Conservation (phyloP, 2,797 vertebrate genomes). For the Remorina albescens region DNA sequence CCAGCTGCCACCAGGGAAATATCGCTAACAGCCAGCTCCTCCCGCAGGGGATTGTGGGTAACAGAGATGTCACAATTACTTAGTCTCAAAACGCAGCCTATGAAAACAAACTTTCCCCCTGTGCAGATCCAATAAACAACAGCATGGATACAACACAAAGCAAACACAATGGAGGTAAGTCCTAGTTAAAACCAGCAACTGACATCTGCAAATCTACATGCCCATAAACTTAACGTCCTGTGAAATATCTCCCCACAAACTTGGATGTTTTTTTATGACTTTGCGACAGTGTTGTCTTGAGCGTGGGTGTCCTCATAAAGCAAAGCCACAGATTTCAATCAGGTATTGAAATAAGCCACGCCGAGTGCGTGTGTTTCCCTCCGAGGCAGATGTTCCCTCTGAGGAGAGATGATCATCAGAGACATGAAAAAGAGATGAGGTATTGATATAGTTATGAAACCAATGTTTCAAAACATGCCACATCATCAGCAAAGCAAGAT, state of each 20-base stretch:
- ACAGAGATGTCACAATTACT: slow-evolving; percentile 76
- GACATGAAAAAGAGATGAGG: slow-evolving; percentile 84
- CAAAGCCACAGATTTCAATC: slow-evolving; percentile 51
- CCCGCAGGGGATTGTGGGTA: slow-evolving; percentile 74
- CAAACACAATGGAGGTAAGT: slow-evolving; percentile 5
- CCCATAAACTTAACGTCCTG: slow-evolving; percentile 45
- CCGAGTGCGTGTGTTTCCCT: slow-evolving; percentile 69
- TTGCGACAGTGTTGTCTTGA: slow-evolving; percentile 37
- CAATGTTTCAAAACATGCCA: slow-evolving; percentile 82
- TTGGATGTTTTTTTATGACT: slow-evolving; percentile 4
- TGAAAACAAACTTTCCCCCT: slow-evolving; percentile 64
- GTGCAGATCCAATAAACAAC: slow-evolving; percentile 29
- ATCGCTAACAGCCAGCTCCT: slow-evolving; percentile 66
- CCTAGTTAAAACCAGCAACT: slow-evolving; percentile 2
- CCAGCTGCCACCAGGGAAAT: slow-evolving; percentile 72
- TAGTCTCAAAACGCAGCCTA: slow-evolving; percentile 58
- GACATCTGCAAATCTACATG: slow-evolving; percentile 15
- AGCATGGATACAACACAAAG: slow-evolving; percentile 2
- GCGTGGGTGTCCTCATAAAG: slow-evolving; percentile 60
- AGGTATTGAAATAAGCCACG: slow-evolving; percentile 65
- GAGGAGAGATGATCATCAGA: slow-evolving; percentile 65
- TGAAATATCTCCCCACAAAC: slow-evolving; percentile 48
- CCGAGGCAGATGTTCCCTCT: slow-evolving; percentile 59
- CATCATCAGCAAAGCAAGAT: slow-evolving; percentile 78
- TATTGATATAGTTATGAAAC: slow-evolving; percentile 86